Conservation (phyloP, 2,888 invertebrate genomes). For the Mesorhabditis sp. region DNA sequence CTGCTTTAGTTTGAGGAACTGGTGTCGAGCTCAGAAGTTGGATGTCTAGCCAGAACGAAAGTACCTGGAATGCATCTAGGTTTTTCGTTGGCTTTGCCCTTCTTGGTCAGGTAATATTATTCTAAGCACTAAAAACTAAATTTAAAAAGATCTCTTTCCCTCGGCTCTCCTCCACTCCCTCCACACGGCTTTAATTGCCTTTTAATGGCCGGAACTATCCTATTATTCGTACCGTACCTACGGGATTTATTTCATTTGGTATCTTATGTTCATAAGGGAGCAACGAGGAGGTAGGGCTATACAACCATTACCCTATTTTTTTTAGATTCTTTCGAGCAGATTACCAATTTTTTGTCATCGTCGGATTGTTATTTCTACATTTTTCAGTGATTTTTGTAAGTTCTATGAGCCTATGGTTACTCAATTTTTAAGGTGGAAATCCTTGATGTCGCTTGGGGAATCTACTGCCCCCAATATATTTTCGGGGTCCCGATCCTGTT, state of each 20-base stretch:
- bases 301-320: background rate
- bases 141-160: background rate
- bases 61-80: background rate
- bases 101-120: background rate
- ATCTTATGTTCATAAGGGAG: background rate
- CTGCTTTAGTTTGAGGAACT: constrained; percentile 3
- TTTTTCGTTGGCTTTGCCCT: background rate
- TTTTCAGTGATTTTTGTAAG: constrained; percentile 28
- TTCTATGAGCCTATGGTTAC: background rate
- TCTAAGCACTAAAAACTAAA: no score
- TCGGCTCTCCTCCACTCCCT: constrained; percentile 3
- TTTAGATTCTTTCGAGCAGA: constrained; percentile 15
- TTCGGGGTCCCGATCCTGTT: constrained; percentile 32
- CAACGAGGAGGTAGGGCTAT: background rate
- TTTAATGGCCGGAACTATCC: background rate
- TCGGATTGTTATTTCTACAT: constrained; percentile 26
- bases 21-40: background rate
- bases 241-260: constrained; percentile 1
- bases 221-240: background rate
- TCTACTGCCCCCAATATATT: constrained; percentile 28
- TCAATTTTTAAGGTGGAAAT: constrained; percentile 23
- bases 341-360: constrained; percentile 20
- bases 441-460: constrained; percentile 30
- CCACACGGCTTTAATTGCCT: background rate
- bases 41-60: constrained; percentile 1